Evolutionary conservation across 2,113 vertebrate genomes (phyloP), one percentile per base, ranked within the genome.

Genomic region (Sander vitreus): DNA sequence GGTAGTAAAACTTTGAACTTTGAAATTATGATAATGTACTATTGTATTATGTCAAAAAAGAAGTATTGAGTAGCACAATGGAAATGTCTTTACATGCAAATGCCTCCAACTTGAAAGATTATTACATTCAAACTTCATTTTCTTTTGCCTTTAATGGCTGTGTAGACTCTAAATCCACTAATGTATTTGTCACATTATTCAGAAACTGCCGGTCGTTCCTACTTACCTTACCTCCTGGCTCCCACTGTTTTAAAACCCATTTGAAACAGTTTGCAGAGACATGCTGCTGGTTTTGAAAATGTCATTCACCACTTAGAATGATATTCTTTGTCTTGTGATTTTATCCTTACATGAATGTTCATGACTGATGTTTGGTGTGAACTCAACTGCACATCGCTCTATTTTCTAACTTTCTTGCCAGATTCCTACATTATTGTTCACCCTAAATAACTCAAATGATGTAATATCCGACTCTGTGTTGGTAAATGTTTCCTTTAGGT

Each of bases 1-100:
- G 98, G 98, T 97, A 94, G 6, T 70, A 1, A 70, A 70, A 43
- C 30, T 36, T 64, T 57, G 36, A 47, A 18, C 27, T n/a, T n/a
- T 50, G 15, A 2, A 39, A 21, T 72, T 10, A 3, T 19, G 25
- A 50, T n/a, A 39, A n/a, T 0, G 39, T 43, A 3, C 39, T 43
- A 27, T 19, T 25, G 19, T 45, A n/a, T 43, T 16, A 16, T 30
- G 12, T 12, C 6, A 47, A 43, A 43, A 43, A 43, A 43, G 2
- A 9, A 43, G 39, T 43, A 11, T 11, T 10, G 2, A 43, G 39
- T 43, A 43, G 39, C 10, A 43, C 10, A 43, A 43, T 43, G 2
- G 39, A 43, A 43, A 11, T 43, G 25, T 58, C 30, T 16, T 54
- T 55, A 18, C 5, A 23, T 47, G 13, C 33, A 69, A 57, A 47